Evolutionary conservation across 2,888 invertebrate species (phyloP), one percentile per base, ranked within the genome.

Genomic region (Coecobrya sp.): DNA sequence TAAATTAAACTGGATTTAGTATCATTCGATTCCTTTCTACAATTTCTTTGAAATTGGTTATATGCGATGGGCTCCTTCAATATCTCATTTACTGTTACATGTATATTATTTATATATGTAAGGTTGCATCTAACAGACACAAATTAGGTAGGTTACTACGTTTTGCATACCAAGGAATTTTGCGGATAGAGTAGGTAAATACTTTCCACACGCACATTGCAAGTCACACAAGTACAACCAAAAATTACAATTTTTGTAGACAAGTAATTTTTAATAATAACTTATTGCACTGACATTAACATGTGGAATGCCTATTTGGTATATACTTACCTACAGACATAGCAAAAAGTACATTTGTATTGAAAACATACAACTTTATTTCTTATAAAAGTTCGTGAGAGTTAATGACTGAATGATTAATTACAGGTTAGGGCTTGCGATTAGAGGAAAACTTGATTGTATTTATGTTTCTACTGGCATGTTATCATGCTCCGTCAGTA

Each of bases 331-430:
- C n/a, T 49, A 10, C 10, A 49, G 11, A 3, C 22, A 59, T 59
- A 19, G 22, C 22, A 19, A 76, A 5, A 19, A 76, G 25, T 79
- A 10, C 45, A 13, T 49, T 13, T 13, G 13, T n/a, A n/a, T n/a
- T n/a, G n/a, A n/a, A n/a, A n/a, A n/a, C n/a, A n/a, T n/a, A n/a
- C n/a, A n/a, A n/a, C n/a, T n/a, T n/a, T n/a, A n/a, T n/a, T n/a
- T n/a, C n/a, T n/a, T n/a, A 49, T 13, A 3, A 49, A n/a, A 19
- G 7, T 59, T n/a, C 22, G 59, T 59, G 59, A 59, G 3, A 59
- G 1, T n/a, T 36, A 36, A 59, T 62, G 68, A 85, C 49, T 86
- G 86, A 86, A 25, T 87, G 76, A 87, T 76, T 87, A 73, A 87
- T 87, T 87, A 87, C 30, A 59, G 87, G 76, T 62, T 87, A n/a